These are phyloP conservation scores for Pedionomus torquatus DNA, from an alignment of 2,113 vertebrate species.

Conservation along the genomic window DNA sequence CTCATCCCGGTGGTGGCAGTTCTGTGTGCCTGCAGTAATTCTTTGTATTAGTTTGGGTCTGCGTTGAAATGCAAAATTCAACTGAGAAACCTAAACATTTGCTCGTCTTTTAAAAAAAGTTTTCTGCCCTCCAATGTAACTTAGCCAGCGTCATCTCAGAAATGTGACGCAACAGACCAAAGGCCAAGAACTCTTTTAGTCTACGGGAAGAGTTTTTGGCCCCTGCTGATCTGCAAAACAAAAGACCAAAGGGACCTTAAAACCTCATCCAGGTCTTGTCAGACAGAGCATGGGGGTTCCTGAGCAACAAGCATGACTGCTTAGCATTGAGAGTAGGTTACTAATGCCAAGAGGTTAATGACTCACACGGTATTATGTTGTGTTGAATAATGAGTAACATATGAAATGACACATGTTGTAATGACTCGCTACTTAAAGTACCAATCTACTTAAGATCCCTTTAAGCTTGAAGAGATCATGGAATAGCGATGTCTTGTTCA, in stretches of 20 bases:
- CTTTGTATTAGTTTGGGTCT: background rate
- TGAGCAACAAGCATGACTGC: constrained; percentile 54
- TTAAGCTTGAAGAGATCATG: constrained; percentile 48
- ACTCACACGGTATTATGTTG: constrained; percentile 50
- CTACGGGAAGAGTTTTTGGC: constrained; percentile 3
- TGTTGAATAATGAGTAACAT: constrained; percentile 68
- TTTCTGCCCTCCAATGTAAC: background rate
- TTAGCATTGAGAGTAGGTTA: constrained; percentile 57
- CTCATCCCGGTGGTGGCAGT: background rate
- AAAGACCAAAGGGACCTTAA: constrained; percentile 35
- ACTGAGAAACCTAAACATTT: background rate
- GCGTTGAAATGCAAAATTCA: background rate
- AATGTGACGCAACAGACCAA: background rate
- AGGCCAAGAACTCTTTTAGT: background rate
- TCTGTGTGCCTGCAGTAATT: background rate
- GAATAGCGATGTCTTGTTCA: constrained; percentile 43
- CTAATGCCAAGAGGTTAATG: constrained; percentile 70
- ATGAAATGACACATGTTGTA: constrained; percentile 68
- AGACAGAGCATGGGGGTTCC: background rate
- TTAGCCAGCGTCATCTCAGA: background rate
- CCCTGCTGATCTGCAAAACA: constrained; percentile 27
- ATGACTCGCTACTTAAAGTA: constrained; percentile 52
- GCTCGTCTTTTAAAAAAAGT: background rate
- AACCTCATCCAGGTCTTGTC: constrained; percentile 4
- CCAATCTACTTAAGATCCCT: constrained; percentile 54